These are phyloP conservation scores for Anabacerthia variegaticeps DNA, from an alignment of 2,797 vertebrate genomes.

Conservation along the genomic window DNA sequence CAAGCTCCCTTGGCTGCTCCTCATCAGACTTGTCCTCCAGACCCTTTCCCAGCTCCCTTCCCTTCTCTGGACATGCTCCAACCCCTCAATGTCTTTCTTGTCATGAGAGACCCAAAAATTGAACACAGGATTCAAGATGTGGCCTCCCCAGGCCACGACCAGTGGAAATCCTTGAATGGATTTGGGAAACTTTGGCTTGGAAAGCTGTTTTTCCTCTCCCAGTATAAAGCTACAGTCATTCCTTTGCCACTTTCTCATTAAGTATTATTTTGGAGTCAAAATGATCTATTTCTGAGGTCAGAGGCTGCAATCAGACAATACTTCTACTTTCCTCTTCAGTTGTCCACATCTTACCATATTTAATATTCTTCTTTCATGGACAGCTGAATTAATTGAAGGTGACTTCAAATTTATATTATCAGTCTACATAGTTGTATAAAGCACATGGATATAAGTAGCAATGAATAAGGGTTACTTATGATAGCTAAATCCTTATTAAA, in stretches of 20 bases:
- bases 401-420: background rate
- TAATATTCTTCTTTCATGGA: background rate
- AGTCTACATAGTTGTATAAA: background rate
- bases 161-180: background rate
- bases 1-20: background rate
- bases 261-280: background rate
- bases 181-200: background rate
- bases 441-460: background rate
- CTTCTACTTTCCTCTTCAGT: background rate
- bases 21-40: background rate
- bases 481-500: background rate
- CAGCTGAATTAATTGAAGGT: background rate
- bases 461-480: background rate
- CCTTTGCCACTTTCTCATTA: background rate
- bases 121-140: background rate
- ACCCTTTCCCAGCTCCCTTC: fast-evolving
- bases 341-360: background rate
- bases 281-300: background rate
- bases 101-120: background rate
- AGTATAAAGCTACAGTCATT: background rate
- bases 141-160: background rate
- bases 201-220: background rate
- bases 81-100: background rate
- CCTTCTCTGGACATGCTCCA: fast-evolving
- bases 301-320: background rate